phyloP scores from a whole-genome alignment of 23 tunicate genomes.

The Trididemnum miniatum region DNA sequence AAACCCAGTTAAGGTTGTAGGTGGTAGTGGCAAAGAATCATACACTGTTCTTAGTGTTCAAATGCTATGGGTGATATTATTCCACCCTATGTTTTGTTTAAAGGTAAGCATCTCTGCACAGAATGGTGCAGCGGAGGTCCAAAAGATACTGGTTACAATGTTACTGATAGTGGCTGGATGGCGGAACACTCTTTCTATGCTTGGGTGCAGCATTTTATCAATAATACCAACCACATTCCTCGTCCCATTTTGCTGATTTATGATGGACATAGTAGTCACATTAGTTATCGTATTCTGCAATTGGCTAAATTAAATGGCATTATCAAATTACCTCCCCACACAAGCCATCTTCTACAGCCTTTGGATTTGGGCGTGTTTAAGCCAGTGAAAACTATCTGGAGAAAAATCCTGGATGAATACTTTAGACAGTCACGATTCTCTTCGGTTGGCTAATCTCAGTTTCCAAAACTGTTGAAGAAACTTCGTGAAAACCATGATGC shows the following conservation, averaged over 20 bases:
- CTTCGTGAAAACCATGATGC: neutral
- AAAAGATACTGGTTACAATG: conserved; percentile 1
- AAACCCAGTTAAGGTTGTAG: neutral
- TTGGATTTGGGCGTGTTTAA: conserved; percentile 2
- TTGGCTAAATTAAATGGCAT: neutral
- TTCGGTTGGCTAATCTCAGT: neutral
- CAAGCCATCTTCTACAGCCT: neutral
- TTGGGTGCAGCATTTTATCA: conserved; percentile 5
- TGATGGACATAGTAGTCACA: conserved; percentile 3
- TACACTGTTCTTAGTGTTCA: neutral
- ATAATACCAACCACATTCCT: neutral
- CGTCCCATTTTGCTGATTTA: conserved; percentile 2
- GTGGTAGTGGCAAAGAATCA: conserved; percentile 3
- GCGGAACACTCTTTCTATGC: conserved; percentile 13
- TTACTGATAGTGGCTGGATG: conserved; percentile 11
- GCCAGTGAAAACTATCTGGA: neutral
- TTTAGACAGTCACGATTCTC: neutral
- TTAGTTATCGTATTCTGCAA: neutral
- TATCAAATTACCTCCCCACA: neutral
- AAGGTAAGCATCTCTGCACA: conserved; percentile 9
- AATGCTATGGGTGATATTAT: neutral
- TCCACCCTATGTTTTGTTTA: neutral
- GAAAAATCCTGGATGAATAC: neutral
- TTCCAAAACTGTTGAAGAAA: conserved; percentile 2
- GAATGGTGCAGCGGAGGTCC: conserved; percentile 17